Evolutionary conservation across 1,140 invertebrate genomes (phyloP).

Genomic region (Phymorhynchus buccinoides): DNA sequence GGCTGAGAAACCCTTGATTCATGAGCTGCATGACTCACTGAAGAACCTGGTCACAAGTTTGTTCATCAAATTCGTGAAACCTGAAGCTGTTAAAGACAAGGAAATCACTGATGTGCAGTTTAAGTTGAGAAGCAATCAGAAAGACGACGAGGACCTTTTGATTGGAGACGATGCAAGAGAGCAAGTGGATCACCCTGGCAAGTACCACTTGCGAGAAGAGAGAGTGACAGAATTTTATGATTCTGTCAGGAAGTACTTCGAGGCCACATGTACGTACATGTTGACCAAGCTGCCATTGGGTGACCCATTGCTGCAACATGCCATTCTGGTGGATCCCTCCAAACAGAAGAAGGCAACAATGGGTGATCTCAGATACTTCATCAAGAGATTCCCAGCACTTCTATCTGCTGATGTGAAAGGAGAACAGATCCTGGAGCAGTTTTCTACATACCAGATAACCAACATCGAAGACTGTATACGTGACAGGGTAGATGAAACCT

Average conservation of each 20-base stretch:
- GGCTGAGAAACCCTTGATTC: not conserved
- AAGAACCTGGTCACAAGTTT: not conserved
- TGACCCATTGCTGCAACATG: not conserved
- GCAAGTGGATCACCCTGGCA: not conserved
- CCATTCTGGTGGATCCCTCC: not conserved
- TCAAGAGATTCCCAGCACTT: not conserved
- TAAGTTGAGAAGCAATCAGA: not conserved
- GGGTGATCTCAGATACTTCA: not conserved
- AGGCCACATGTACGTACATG: not conserved
- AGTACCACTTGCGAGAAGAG: not conserved
- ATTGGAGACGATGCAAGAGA: constrained; percentile 11
- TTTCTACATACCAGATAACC: not conserved
- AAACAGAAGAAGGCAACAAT: not conserved
- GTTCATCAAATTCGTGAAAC: not conserved
- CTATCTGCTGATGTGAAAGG: not conserved
- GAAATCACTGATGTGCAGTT: not conserved
- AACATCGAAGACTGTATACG: not conserved
- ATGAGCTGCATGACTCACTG: not conserved
- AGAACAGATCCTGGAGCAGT: not conserved
- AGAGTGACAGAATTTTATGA: not conserved
- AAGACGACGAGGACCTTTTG: not conserved
- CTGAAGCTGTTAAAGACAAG: not conserved
- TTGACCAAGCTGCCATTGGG: not conserved
- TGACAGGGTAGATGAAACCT: not conserved
- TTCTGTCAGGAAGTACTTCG: not conserved